Percentiles rank a stretch among this genome's conserved stretches.
Evolutionary conservation across 2,797 vertebrate species (phyloP).

Genomic region (Artibeus lituratus): DNA sequence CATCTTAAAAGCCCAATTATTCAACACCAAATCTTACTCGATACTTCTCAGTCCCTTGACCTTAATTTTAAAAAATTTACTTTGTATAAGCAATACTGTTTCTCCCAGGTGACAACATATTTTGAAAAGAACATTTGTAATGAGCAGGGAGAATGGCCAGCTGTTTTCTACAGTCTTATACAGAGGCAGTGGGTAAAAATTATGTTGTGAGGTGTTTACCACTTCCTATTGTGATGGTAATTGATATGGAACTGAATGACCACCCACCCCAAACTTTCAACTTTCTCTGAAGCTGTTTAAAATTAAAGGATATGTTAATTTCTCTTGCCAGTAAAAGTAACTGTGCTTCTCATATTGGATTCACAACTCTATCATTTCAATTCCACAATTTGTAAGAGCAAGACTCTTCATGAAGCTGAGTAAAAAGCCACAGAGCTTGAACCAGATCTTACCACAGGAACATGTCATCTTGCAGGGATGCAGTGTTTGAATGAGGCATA

Average conservation of each 20-base stretch:
- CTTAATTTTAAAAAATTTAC: neutral
- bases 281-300: neutral
- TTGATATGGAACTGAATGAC: neutral
- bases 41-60: neutral
- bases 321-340: neutral
- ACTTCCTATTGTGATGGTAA: neutral
- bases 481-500: neutral
- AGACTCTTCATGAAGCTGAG: neutral
- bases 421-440: neutral
- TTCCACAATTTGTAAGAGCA: neutral
- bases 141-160: neutral
- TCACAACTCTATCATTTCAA: neutral
- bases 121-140: constrained; percentile 29
- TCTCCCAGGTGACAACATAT: neutral
- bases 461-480: neutral
- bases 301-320: neutral
- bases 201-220: neutral
- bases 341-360: neutral
- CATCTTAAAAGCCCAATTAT: neutral
- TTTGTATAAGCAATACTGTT: neutral
- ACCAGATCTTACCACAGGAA: neutral
- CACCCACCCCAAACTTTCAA: neutral
- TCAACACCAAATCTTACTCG: neutral
- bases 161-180: neutral
- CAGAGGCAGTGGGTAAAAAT: neutral